These are phyloP conservation scores for Drosophila kambysellisi DNA, from an alignment of 2,888 invertebrate species.

Conservation along the genomic window DNA sequence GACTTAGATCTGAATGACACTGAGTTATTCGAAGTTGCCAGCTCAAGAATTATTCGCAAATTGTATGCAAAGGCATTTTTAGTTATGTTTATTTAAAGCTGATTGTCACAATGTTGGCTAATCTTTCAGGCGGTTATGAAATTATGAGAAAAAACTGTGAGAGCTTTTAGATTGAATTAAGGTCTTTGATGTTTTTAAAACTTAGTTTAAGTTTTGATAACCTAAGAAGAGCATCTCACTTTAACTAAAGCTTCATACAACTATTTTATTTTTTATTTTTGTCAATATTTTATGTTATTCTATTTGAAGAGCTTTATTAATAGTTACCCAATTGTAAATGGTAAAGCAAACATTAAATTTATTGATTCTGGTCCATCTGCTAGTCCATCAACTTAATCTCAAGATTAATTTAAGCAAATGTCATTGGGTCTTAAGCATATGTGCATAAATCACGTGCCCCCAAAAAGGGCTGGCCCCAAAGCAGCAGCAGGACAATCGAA, in stretches of 20 bases:
- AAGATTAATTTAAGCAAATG: conserved; percentile 36
- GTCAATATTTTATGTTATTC: background rate
- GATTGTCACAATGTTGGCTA: background rate
- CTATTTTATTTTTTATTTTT: background rate
- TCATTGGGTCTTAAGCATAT: conserved; percentile 68
- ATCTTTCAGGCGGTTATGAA: background rate
- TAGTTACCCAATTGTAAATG: background rate
- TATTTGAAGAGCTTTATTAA: background rate
- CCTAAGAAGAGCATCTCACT: background rate
- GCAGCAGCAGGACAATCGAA: conserved; percentile 70
- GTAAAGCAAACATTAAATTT: background rate
- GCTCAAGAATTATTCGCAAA: background rate
- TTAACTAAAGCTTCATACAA: background rate
- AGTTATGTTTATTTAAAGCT: no score
- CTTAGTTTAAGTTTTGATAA: background rate
- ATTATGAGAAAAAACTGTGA: background rate
- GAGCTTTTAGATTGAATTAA: background rate
- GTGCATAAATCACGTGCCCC: conserved; percentile 77
- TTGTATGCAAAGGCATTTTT: background rate
- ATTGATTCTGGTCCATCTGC: background rate
- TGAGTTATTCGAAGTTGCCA: background rate
- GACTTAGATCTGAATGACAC: conserved; percentile 30
- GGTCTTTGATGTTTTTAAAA: background rate
- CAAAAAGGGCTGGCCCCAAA: conserved; percentile 37
- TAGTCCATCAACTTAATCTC: conserved; percentile 6